These are phyloP conservation scores for Zelostemma sp. DNA, from an alignment of 1,140 invertebrate species.

Conservation along the genomic window DNA sequence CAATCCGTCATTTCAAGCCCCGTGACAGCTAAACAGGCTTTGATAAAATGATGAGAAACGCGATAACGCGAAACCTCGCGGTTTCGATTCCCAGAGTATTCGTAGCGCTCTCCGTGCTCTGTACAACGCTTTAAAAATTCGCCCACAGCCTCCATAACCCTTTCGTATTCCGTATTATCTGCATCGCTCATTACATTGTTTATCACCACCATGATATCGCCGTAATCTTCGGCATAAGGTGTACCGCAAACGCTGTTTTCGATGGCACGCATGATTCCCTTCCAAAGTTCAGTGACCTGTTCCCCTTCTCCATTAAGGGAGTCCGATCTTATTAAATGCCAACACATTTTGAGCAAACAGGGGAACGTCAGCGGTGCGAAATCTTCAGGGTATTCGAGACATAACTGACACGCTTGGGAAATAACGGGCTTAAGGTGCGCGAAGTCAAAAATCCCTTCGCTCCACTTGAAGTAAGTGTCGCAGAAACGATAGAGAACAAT, in stretches of 20 bases:
- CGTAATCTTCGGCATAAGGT: conserved; percentile 26
- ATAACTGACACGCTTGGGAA: conserved; percentile 51
- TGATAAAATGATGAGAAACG: conserved; percentile 44
- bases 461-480: conserved; percentile 31
- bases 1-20: conserved; percentile 32
- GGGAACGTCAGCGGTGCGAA: conserved; percentile 20
- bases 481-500: conserved; percentile 16
- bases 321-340: background rate
- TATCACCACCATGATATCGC: conserved; percentile 7
- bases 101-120: background rate
- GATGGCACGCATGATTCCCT: conserved; percentile 20
- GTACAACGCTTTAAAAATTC: conserved; percentile 11
- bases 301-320: too few relatives aligned
- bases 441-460: conserved; percentile 28
- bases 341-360: conserved; percentile 29
- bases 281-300: conserved; percentile 3
- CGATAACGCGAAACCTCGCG: conserved; percentile 12
- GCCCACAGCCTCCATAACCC: conserved; percentile 4
- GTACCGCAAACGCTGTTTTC: conserved; percentile 28
- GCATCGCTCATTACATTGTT: conserved; percentile 12
- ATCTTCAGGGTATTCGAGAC: conserved; percentile 45
- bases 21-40: conserved; percentile 36
- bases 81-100: conserved; percentile 7
- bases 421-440: conserved; percentile 49
- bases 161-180: conserved; percentile 5